These are phyloP conservation scores for Paracentrotus lividus DNA, from an alignment of 53 echinoderm and acorn worm genomes.

Conservation along the genomic window DNA sequence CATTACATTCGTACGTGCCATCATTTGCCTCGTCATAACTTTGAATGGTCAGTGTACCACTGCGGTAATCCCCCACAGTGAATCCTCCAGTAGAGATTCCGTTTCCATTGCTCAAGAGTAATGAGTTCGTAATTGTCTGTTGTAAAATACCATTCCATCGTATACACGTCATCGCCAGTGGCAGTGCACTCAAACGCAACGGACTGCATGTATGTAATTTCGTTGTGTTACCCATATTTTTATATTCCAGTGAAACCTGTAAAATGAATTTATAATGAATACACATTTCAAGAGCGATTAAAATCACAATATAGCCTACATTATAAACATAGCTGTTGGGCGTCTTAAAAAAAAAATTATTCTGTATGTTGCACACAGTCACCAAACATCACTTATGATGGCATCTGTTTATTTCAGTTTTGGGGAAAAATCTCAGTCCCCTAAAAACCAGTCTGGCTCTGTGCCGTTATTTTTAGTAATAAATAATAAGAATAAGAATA, in stretches of 20 bases:
- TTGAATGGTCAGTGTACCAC: constrained; percentile 20
- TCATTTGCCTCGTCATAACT: constrained; percentile 25
- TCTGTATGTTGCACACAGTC: too few relatives aligned
- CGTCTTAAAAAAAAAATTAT: too few relatives aligned
- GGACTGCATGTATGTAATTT: constrained; percentile 41
- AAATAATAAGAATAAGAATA: too few relatives aligned
- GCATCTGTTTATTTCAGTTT: too few relatives aligned
- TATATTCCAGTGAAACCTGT: constrained; percentile 46
- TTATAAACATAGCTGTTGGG: too few relatives aligned
- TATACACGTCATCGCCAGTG: constrained; percentile 4
- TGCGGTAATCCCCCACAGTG: not conserved
- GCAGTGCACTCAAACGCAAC: constrained; percentile 52
- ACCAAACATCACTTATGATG: too few relatives aligned
- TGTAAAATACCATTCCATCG: constrained; percentile 61
- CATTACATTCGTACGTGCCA: constrained; percentile 51
- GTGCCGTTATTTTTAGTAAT: too few relatives aligned
- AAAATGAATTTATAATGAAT: too few relatives aligned
- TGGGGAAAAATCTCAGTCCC: too few relatives aligned
- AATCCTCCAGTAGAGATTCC: constrained; percentile 8
- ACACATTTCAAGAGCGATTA: too few relatives aligned
- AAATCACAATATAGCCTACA: too few relatives aligned
- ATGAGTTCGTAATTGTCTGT: not conserved
- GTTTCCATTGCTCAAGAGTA: not conserved
- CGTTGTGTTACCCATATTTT: constrained; percentile 36
- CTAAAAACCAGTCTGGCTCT: too few relatives aligned